phyloP scores from a whole-genome alignment of 2,797 vertebrate genomes.

The Alfaro cultratus region DNA sequence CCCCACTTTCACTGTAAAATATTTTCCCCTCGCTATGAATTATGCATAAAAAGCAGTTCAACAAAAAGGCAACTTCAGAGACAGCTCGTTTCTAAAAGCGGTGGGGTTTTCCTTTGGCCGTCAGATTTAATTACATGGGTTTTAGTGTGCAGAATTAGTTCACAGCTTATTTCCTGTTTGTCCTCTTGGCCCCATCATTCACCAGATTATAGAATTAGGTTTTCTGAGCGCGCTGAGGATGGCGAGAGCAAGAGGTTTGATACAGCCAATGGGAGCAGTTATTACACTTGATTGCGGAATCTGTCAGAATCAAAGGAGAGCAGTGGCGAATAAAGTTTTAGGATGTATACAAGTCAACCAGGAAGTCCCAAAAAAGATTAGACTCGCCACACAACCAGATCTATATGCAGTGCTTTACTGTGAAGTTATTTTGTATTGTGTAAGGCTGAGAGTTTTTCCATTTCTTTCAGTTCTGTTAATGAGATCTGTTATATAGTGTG shows the following conservation, averaged over 20 bases:
- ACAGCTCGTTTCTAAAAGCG: constrained; percentile 53
- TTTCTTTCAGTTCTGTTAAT: constrained; percentile 21
- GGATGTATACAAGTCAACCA: constrained; percentile 42
- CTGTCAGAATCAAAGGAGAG: constrained; percentile 63
- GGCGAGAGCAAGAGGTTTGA: constrained; percentile 54
- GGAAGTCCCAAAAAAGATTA: constrained; percentile 23
- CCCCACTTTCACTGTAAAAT: constrained; percentile 37
- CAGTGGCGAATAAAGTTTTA: constrained; percentile 55
- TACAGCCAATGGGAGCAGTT: constrained; percentile 65
- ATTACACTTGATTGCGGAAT: constrained; percentile 64
- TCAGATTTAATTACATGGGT: constrained; percentile 74
- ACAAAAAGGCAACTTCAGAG: constrained; percentile 44
- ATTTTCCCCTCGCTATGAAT: constrained; percentile 25
- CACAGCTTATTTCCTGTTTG: constrained; percentile 67
- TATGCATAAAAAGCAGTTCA: constrained; percentile 28
- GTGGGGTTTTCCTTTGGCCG: constrained; percentile 49
- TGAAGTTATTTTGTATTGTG: constrained; percentile 28
- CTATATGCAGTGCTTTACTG: constrained; percentile 19
- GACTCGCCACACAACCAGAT: constrained; percentile 23
- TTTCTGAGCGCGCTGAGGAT: constrained; percentile 63
- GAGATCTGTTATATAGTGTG: constrained; percentile 7
- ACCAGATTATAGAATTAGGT: constrained; percentile 73
- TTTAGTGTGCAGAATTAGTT: constrained; percentile 65
- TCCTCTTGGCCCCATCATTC: constrained; percentile 71
- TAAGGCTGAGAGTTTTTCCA: constrained; percentile 7